phyloP scores from a whole-genome alignment of 2,797 vertebrate genomes.

The Pangasius macronema region DNA sequence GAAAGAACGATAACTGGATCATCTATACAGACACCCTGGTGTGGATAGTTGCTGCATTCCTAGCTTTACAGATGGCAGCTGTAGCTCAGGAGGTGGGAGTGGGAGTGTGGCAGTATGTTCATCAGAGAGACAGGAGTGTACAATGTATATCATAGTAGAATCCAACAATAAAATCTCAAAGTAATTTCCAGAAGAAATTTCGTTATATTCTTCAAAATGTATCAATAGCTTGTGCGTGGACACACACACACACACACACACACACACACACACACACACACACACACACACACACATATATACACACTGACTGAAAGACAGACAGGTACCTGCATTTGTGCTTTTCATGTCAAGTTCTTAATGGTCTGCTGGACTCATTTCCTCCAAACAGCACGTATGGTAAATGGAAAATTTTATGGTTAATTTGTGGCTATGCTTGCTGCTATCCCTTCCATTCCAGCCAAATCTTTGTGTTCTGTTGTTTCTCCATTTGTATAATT shows the following conservation, averaged over 20 bases:
- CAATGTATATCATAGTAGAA: not conserved
- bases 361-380: not conserved
- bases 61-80: slow-evolving; percentile 17
- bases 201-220: not conserved
- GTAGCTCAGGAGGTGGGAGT: slow-evolving; percentile 18
- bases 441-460: not conserved
- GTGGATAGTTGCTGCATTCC: slow-evolving; percentile 10
- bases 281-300: not conserved
- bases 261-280: not conserved
- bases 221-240: not conserved
- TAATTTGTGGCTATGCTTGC: not conserved
- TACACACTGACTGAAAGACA: not conserved
- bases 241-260: not conserved
- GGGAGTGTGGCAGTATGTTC: slow-evolving; percentile 29
- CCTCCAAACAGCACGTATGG: not conserved
- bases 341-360: not conserved
- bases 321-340: not conserved
- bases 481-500: not conserved
- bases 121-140: not conserved
- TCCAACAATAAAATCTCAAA: not conserved
- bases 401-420: not conserved
- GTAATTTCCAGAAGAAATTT: not conserved
- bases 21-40: slow-evolving; percentile 25
- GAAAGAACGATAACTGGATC: slow-evolving; percentile 34
- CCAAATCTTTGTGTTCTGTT: not conserved